phyloP scores from a whole-genome alignment of 2,113 vertebrate genomes.

The Prietella phreatophila region DNA sequence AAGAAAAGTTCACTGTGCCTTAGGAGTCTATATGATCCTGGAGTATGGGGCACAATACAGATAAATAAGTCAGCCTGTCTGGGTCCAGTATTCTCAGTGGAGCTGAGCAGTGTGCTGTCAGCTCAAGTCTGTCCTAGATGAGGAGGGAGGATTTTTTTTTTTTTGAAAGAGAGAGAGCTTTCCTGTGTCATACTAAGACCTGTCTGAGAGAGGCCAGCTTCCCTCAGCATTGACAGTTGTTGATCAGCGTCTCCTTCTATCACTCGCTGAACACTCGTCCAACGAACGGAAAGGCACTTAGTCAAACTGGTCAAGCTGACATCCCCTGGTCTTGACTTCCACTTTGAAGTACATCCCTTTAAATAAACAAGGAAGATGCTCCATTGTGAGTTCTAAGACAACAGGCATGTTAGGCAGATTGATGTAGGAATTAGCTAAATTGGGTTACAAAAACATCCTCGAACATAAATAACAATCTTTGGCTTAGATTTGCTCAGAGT shows the following conservation, averaged over 20 bases:
- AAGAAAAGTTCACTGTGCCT: conserved; percentile 26
- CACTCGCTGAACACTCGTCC: conserved; percentile 31
- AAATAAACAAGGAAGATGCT: conserved; percentile 39
- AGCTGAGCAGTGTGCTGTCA: conserved; percentile 32
- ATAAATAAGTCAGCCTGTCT: conserved; percentile 42
- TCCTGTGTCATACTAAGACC: conserved; percentile 40
- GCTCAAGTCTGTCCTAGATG: conserved; percentile 35
- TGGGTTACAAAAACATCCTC: conserved; percentile 12
- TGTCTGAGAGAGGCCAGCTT: conserved; percentile 27
- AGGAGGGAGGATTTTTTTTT: conserved; percentile 18
- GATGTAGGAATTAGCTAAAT: conserved; percentile 20
- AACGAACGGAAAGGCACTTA: conserved; percentile 31
- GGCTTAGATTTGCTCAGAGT: not conserved
- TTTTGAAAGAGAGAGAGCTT: conserved; percentile 27
- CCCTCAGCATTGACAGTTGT: conserved; percentile 42
- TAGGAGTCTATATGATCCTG: conserved; percentile 17
- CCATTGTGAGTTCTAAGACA: not conserved
- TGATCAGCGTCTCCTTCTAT: conserved; percentile 47
- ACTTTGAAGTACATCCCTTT: conserved; percentile 27
- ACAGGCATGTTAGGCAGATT: not conserved
- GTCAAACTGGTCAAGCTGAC: conserved; percentile 41
- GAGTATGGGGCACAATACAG: conserved; percentile 13
- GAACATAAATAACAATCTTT: conserved; percentile 11
- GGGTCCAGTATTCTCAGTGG: conserved; percentile 38
- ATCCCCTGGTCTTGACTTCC: conserved; percentile 16